A percentile compares a stretch with the other conserved stretches of the same genome.
Conservation (phyloP, 2,888 invertebrate species). For the Noctua janthina region DNA sequence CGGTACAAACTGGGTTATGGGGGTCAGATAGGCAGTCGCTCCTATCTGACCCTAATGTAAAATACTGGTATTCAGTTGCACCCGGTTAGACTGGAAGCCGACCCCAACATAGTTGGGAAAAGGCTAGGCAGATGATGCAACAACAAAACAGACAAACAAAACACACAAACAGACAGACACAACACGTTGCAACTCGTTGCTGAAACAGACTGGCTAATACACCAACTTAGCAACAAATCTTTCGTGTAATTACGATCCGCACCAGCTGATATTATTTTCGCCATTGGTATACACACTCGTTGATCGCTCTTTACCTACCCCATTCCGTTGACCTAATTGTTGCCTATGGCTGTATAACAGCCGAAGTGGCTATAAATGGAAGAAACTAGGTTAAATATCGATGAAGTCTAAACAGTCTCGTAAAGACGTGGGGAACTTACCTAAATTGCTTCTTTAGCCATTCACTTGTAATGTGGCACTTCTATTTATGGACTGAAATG, state of each 20-base stretch:
- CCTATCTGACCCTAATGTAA: too few relatives aligned
- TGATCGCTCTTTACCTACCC: constrained; percentile 81
- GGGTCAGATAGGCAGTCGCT: too few relatives aligned
- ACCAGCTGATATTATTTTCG: constrained; percentile 67
- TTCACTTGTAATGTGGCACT: constrained; percentile 49
- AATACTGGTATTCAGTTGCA: too few relatives aligned
- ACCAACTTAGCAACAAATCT: constrained; percentile 12
- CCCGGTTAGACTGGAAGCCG: too few relatives aligned
- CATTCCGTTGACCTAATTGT: constrained; percentile 88
- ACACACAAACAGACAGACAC: too few relatives aligned
- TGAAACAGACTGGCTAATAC: background rate
- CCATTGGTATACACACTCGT: constrained; percentile 75
- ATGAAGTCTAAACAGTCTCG: constrained; percentile 80
- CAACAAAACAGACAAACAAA: too few relatives aligned
- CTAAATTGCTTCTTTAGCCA: constrained; percentile 73
- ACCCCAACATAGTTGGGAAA: too few relatives aligned
- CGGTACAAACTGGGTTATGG: too few relatives aligned
- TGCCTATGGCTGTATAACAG: constrained; percentile 82
- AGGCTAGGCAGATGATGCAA: too few relatives aligned
- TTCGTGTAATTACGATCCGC: constrained; percentile 27
- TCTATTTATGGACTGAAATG: constrained; percentile 30
- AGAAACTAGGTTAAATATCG: constrained; percentile 89
- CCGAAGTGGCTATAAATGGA: constrained; percentile 87
- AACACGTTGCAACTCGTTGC: too few relatives aligned
- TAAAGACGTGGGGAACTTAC: constrained; percentile 72